phyloP scores from a whole-genome alignment of 2,113 vertebrate species.

The Microtus montanus region DNA sequence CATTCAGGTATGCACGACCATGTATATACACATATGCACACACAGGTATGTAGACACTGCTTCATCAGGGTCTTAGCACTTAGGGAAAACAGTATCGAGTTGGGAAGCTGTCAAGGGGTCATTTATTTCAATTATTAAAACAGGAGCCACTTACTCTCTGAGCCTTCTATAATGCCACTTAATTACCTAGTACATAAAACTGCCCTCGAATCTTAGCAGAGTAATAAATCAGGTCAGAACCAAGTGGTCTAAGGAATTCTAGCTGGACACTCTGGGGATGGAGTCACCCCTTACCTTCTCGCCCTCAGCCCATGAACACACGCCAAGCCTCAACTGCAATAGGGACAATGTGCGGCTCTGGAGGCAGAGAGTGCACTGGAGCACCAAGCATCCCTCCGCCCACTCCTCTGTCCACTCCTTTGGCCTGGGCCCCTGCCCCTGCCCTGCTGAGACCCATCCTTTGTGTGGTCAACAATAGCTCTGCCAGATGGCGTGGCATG shows the following conservation, averaged over 20 bases:
- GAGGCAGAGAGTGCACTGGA: accelerated
- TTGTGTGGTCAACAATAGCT: slow-evolving; percentile 68
- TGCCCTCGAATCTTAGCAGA: slow-evolving; percentile 65
- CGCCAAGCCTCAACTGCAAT: accelerated
- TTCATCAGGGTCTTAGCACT: slow-evolving; percentile 6
- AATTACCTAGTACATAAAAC: slow-evolving; percentile 75
- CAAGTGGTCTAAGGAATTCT: neutral
- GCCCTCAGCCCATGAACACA: neutral
- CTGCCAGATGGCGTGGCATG: slow-evolving; percentile 63
- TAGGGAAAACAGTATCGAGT: neutral
- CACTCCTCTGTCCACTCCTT: neutral
- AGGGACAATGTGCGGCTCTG: neutral
- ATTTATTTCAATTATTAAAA: slow-evolving; percentile 78
- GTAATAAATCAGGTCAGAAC: slow-evolving; percentile 65
- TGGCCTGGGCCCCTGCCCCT: neutral
- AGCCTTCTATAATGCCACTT: slow-evolving; percentile 68
- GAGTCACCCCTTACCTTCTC: neutral
- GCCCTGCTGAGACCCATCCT: slow-evolving; percentile 6
- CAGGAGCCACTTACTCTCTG: slow-evolving; percentile 65
- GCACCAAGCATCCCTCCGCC: neutral
- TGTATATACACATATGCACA: neutral
- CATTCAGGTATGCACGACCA: accelerated
- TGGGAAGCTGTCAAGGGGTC: slow-evolving; percentile 51
- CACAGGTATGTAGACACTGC: neutral
- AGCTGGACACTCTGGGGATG: neutral